Evolutionary conservation across 1,140 invertebrate genomes (phyloP), one percentile per base, ranked within the genome.

Genomic region (Berghia stephanieae): DNA sequence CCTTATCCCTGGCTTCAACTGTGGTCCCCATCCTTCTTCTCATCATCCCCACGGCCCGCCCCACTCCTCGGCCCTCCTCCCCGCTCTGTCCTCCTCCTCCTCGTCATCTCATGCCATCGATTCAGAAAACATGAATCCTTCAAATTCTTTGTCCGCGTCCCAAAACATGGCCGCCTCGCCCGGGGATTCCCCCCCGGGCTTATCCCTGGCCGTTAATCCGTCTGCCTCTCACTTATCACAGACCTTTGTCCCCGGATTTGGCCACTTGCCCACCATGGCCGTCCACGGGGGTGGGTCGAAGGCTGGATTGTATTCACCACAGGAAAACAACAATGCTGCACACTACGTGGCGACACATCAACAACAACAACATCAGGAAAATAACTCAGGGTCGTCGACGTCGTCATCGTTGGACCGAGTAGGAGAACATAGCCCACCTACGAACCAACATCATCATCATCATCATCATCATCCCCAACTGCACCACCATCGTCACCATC

Each of bases 1-100:
- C 81, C 46, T 79, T 75, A 34, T 82, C 80, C 27, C 79, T 75
- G 52, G 43, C 73, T 76, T 49, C 73, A 83, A 71, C 70, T 82
- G 73, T 38, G 21, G 27, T 34, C 27, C 43, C 36, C 70, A 27
- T 71, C 68, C 68, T 5, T 16, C 70, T 44, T 76, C 74, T 72
- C 44, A 78, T 27, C 31, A 31, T 34, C 67, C 36, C 57, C 44
- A 77, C 52, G 55, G 63, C 63, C 24, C 69, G 27, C 74, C 34
- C 27, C 57, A 55, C 42, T 80, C 75, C 38, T 75, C 76, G 21
- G 31, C 70, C 13, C 49, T 80, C 71, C 42, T 71, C 78, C 3
- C 63, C 81, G 24, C 60, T 49, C 27, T 73, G 76, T 36, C 77
- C 63, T n/a, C 74, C 79, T 21, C 75, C 75, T 43, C 73, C 76